A percentile compares a stretch with the other conserved stretches of the same genome.
Evolutionary conservation across 2,888 invertebrate genomes (phyloP).

Genomic region (Diarsia rubi): DNA sequence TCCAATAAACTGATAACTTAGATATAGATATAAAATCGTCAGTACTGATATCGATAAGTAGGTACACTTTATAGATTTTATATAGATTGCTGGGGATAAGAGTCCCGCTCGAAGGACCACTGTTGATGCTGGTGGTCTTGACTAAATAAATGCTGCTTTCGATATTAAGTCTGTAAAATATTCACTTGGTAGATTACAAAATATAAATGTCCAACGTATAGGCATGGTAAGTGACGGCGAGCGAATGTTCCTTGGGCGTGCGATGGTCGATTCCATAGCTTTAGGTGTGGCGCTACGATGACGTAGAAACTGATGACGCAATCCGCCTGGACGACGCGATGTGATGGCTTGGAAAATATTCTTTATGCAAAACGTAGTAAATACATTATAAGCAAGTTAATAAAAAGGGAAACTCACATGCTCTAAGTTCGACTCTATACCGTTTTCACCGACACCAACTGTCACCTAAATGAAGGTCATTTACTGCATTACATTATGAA

Average conservation of each 20-base stretch:
- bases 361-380: background rate
- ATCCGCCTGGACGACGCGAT: background rate
- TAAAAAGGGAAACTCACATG: background rate
- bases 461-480: background rate
- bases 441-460: background rate
- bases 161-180: background rate
- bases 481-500: background rate
- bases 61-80: background rate
- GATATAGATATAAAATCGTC: constrained; percentile 36
- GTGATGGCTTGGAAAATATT: background rate
- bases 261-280: background rate
- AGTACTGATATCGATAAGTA: constrained; percentile 16
- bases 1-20: constrained; percentile 14
- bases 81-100: background rate
- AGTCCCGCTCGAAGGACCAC: background rate
- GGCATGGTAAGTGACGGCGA: background rate
- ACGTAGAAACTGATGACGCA: background rate
- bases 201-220: background rate
- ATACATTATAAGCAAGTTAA: background rate
- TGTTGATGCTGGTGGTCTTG: background rate
- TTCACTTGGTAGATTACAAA: background rate
- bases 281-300: background rate
- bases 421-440: background rate
- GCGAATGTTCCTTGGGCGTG: background rate
- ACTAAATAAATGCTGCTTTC: no score